Conservation (phyloP, 2,797 vertebrate species). For the Erpetoichthys calabaricus region DNA sequence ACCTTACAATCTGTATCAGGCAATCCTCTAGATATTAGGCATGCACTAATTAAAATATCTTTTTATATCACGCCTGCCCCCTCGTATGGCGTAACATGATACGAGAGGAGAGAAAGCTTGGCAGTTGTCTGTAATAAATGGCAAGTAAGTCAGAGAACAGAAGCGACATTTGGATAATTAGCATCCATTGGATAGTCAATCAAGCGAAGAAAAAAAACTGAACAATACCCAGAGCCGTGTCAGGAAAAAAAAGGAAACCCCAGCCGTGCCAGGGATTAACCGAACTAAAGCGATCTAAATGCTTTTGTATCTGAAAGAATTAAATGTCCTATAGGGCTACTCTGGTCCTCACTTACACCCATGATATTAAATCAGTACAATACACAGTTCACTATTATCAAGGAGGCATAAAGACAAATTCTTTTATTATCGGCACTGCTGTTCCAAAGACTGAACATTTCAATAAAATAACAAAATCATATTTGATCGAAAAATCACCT, state of each 20-base stretch:
- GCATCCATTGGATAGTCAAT: conserved; percentile 67
- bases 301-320: conserved; percentile 63
- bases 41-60: conserved; percentile 50
- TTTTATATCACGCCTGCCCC: conserved; percentile 46
- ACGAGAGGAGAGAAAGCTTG: conserved; percentile 64
- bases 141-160: conserved; percentile 67
- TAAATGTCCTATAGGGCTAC: conserved; percentile 40
- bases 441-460: neutral
- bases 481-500: too few relatives aligned
- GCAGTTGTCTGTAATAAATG: conserved; percentile 63
- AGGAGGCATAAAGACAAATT: neutral
- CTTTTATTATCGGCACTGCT: neutral
- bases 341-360: conserved; percentile 44
- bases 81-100: conserved; percentile 67
- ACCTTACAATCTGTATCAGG: conserved; percentile 4
- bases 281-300: conserved; percentile 68
- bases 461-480: too few relatives aligned
- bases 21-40: conserved; percentile 41
- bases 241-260: conserved; percentile 61
- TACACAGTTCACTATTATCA: conserved; percentile 5
- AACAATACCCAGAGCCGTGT: conserved; percentile 66
- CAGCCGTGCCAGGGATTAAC: conserved; percentile 65
- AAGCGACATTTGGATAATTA: conserved; percentile 72
- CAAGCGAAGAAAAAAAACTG: conserved; percentile 59
- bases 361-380: conserved; percentile 47